Base-by-base conservation (phyloP, 2,888 invertebrate species). In the Muschampia staudingeri region DNA sequence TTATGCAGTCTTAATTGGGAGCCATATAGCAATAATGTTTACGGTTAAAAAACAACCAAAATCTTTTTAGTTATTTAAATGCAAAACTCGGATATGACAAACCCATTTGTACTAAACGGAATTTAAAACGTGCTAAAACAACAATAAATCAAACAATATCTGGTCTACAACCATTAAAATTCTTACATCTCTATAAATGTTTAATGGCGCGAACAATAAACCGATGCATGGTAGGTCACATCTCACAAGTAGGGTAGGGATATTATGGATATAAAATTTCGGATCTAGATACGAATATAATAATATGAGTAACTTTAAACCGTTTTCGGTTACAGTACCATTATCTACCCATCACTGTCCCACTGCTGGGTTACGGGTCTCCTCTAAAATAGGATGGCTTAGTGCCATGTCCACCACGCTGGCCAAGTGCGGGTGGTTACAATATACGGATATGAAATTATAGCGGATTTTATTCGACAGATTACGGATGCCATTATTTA, bases 151-250 rank as follows among this genome's bases (percentile, higher is more conserved):
- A 65, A 48, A 48, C 79, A 69, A 8, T 69, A 40, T 75, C 65
- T 61, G 19, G 56, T 78, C 34, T 34, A 67, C 61, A 48, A 70
- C 80, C 67, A 70, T 77, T 61, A 80, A 80, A 42, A 80, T 80
- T 80, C 70, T 76, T 56, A 76, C 80, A 61, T 76, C 37, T 69
- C 76, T 70, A 76, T 80, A 70, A 80, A 80, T 25, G 16, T 80
- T 80, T 70, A 69, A 80, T 76, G 80, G 56, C n/a, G 75, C 34
- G 76, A 80, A 70, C 75, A 76, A 70, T 76, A 80, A 75, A 80
- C 48, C 52, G 9, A 30, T 65, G 30, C 65, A 65, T 37, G 25
- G 16, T 37, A 30, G 48, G 73, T 79, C 65, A 67, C 72, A 77
- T 65, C 44, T 42, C 25, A 56, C 67, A 34, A 69, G 37, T 37